Conservation (phyloP, 2,113 vertebrate genomes). For the Hydrolagus affinis region DNA sequence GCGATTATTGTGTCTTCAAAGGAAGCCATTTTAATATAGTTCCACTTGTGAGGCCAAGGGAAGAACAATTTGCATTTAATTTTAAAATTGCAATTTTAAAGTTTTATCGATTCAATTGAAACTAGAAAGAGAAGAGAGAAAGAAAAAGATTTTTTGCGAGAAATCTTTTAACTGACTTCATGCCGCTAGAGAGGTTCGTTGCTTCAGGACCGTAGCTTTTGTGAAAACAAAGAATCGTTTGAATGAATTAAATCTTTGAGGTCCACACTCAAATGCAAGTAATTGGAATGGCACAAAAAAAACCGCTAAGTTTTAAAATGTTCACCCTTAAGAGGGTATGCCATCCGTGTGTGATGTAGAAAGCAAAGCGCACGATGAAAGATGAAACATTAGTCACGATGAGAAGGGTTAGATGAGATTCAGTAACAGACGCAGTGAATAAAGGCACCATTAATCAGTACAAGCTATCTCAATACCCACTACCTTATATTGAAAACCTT, state of each 20-base stretch:
- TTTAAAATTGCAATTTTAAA: too few species aligned
- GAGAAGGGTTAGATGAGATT: neutral
- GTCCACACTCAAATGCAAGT: neutral
- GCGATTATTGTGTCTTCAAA: neutral
- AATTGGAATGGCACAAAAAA: neutral
- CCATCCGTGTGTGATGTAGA: neutral
- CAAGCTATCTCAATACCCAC: neutral
- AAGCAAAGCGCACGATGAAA: neutral
- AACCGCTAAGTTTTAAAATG: neutral
- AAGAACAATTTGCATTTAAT: neutral
- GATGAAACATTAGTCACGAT: neutral
- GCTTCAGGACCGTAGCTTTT: neutral
- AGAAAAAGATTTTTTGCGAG: neutral
- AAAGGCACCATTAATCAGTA: neutral
- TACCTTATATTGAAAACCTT: neutral
- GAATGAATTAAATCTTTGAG: neutral
- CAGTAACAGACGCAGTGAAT: neutral
- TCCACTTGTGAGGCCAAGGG: neutral
- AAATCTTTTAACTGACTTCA: neutral
- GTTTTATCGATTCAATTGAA: neutral
- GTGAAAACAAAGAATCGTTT: neutral
- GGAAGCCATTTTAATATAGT: neutral
- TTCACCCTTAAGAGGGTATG: neutral
- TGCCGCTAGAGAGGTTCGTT: too few species aligned
- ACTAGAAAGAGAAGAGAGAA: neutral